Evolutionary conservation across 2,888 invertebrate species (phyloP).

Genomic region (Selenia dentaria): DNA sequence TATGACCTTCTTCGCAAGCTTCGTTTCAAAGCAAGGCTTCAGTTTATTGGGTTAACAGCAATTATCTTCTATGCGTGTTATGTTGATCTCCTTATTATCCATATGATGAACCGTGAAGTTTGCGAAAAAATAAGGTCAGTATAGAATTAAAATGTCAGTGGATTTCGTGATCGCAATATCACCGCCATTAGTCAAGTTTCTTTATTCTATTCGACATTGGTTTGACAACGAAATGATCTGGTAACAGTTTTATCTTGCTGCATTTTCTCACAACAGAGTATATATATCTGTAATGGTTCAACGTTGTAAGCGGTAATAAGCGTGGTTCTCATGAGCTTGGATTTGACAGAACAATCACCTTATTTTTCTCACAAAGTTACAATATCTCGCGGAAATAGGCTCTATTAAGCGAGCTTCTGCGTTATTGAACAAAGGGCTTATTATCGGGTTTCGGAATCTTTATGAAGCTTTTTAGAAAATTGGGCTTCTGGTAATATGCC

Average conservation of each 20-base stretch:
- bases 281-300: slow-evolving; percentile 35
- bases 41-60: slow-evolving; percentile 37
- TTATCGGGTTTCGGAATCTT: slow-evolving; percentile 31
- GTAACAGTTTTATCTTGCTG: slow-evolving; percentile 40
- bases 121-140: slow-evolving; percentile 44
- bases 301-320: slow-evolving; percentile 51
- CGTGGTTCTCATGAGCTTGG: slow-evolving; percentile 59
- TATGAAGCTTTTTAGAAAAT: slow-evolving; percentile 26
- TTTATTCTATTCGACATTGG: slow-evolving; percentile 32
- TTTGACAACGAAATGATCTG: slow-evolving; percentile 34
- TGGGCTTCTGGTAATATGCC: slow-evolving; percentile 15
- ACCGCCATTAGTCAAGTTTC: slow-evolving; percentile 24
- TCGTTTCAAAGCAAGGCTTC: slow-evolving; percentile 28
- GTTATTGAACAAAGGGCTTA: slow-evolving; percentile 38
- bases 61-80: slow-evolving; percentile 41
- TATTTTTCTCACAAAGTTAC: slow-evolving; percentile 63
- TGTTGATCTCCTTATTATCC: slow-evolving; percentile 40
- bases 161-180: slow-evolving; percentile 39
- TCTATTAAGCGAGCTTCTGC: slow-evolving; percentile 46
- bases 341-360: slow-evolving; percentile 69
- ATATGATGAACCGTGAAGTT: slow-evolving; percentile 30
- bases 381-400: slow-evolving; percentile 60
- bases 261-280: slow-evolving; percentile 58
- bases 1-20: slow-evolving; percentile 46
- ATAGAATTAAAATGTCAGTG: slow-evolving; percentile 39